Evolutionary conservation across 2,797 vertebrate genomes (phyloP), one percentile per base, ranked within the genome.

Genomic region (Microctenopoma lineatum): DNA sequence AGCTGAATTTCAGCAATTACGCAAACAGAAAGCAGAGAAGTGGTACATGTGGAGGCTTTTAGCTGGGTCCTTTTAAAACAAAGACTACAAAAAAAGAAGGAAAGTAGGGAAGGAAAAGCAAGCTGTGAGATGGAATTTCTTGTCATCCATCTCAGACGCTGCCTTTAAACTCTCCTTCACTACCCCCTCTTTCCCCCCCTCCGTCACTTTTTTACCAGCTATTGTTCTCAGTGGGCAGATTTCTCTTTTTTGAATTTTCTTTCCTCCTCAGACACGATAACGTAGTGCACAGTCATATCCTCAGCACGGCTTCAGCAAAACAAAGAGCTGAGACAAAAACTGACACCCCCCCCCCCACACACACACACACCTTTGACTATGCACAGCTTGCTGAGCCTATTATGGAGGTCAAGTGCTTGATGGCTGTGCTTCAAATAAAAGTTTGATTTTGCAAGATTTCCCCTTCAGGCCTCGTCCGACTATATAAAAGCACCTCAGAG

Each of bases 281-380:
- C 83, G 76, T 58, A 84, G 67, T 83, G 74, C 72, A 72, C 61
- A 71, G 75, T 83, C 66, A 81, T 71, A 84, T 84, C 79, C 79
- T 70, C 54, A 14, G 52, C 67, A 69, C 73, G 48, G 83, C 63
- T 61, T 59, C 66, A 60, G 68, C 71, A 73, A 84, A 83, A 87
- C 85, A 85, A 84, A 80, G 77, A 63, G n/a, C 55, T 69, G 57
- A 68, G 67, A 66, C 74, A 77, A 86, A 77, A 81, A 83, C 85
- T 59, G 66, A 71, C 60, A 66, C 41, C 56, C 52, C 53, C 32
- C 21, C 12, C 29, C 36, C 9, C 25, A 10, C 9, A 39, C 10
- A 39, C 3, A 13, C 46, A 63, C 59, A 47, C 32, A 54, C 16
- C 38, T 21, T 26, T 16, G 11, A 15, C 14, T 15, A 48, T 41